Evolutionary conservation across 2,888 invertebrate genomes (phyloP).

Genomic region (Athrips mouffetella): DNA sequence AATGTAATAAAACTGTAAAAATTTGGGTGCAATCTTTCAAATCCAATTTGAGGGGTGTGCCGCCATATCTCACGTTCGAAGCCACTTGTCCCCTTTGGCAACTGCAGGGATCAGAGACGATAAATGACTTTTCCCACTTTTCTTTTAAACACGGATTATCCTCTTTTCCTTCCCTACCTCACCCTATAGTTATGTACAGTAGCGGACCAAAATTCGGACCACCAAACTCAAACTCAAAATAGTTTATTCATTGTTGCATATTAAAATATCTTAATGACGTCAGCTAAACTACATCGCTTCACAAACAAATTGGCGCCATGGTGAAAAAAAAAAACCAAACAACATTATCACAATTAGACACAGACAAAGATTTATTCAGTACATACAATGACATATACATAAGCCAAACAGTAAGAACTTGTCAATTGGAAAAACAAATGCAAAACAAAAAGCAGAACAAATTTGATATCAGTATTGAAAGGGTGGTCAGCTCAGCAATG

Average conservation of each 20-base stretch:
- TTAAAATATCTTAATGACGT: too few species aligned
- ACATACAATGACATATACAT: too few species aligned
- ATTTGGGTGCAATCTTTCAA: background rate
- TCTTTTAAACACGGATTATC: slow-evolving; percentile 54
- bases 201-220: background rate
- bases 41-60: background rate
- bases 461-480: too few species aligned
- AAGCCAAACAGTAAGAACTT: too few species aligned
- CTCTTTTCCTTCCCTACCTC: background rate
- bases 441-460: too few species aligned
- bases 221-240: background rate
- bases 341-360: too few species aligned
- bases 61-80: background rate
- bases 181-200: background rate
- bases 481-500: too few species aligned
- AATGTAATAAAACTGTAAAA: background rate
- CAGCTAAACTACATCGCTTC: too few species aligned
- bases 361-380: too few species aligned
- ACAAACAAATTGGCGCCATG: too few species aligned
- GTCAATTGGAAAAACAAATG: too few species aligned
- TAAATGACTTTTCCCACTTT: slow-evolving; percentile 43
- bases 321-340: too few species aligned
- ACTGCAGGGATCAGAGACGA: slow-evolving; percentile 25
- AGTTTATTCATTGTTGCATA: background rate
- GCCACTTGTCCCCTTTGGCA: background rate